Evolutionary conservation across 2,113 vertebrate species (phyloP).

Genomic region (Xiphorhynchus elegans): DNA sequence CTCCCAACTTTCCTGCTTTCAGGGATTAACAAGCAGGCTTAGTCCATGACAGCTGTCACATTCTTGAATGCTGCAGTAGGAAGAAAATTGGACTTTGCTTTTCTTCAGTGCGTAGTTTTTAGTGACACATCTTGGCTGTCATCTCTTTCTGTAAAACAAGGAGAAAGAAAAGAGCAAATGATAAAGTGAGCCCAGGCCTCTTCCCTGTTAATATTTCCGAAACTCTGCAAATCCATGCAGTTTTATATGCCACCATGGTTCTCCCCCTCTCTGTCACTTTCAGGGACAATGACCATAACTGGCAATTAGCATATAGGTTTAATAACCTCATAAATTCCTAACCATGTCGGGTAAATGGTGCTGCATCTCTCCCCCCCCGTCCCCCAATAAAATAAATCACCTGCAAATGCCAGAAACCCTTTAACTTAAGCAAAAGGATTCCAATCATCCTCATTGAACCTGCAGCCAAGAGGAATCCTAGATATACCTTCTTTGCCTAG

Average conservation of each 20-base stretch:
- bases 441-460: neutral
- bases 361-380: neutral
- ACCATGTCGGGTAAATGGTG: neutral
- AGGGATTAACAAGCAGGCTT: neutral
- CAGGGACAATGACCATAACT: neutral
- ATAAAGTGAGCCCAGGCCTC: neutral
- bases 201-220: neutral
- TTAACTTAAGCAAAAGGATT: neutral
- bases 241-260: neutral
- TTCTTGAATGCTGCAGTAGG: neutral
- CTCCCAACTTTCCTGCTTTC: neutral
- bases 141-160: slow-evolving; percentile 84
- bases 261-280: neutral
- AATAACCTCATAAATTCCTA: neutral
- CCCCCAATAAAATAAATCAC: neutral
- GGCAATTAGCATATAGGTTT: neutral
- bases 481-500: neutral
- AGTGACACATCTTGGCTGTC: slow-evolving; percentile 83
- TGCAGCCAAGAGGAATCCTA: neutral
- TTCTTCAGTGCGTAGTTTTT: slow-evolving; percentile 21
- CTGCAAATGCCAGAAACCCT: neutral
- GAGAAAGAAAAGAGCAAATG: neutral
- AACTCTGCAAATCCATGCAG: neutral
- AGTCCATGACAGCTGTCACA: neutral
- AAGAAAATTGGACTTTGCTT: neutral